phyloP scores from a whole-genome alignment of 2,888 invertebrate genomes.

The Stenotaenia linearis region DNA sequence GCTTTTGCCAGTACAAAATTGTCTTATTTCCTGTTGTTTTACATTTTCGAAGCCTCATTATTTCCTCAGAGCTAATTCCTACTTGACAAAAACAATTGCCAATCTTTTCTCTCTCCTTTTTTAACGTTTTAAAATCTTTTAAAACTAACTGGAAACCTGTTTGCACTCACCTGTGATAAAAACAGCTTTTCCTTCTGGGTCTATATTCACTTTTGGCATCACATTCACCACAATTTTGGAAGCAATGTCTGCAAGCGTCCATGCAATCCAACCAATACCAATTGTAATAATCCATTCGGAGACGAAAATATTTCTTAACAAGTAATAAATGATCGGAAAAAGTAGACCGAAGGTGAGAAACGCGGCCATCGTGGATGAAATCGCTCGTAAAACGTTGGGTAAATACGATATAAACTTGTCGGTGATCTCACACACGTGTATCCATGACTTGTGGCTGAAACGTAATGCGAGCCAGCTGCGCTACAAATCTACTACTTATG shows the following conservation, averaged over 20 bases:
- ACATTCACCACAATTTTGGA: slow-evolving; percentile 38
- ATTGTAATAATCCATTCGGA: slow-evolving; percentile 30
- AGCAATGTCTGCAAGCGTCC: slow-evolving; percentile 36
- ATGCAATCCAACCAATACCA: slow-evolving; percentile 33
- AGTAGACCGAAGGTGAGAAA: slow-evolving; percentile 8
- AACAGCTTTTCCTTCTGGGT: slow-evolving; percentile 40
- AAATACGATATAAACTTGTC: too few relatives aligned
- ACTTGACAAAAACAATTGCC: too few relatives aligned
- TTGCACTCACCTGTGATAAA: slow-evolving; percentile 41
- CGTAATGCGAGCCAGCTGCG: neutral
- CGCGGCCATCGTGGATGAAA: neutral
- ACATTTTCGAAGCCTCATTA: neutral
- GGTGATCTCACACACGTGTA: neutral
- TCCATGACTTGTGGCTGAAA: neutral
- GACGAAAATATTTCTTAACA: slow-evolving; percentile 33
- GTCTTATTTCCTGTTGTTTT: neutral
- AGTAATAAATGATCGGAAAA: slow-evolving; percentile 14
- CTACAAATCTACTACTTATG: neutral
- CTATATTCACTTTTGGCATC: slow-evolving; percentile 37
- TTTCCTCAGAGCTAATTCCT: neutral
- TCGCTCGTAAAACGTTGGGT: neutral
- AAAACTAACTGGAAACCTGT: neutral
- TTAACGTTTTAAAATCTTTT: neutral
- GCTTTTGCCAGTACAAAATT: neutral
- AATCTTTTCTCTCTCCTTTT: neutral